A percentile compares a stretch with the other conserved stretches of the same genome.
Evolutionary conservation across 2,888 invertebrate species (phyloP).

Genomic region (Loripinus fragilis): DNA sequence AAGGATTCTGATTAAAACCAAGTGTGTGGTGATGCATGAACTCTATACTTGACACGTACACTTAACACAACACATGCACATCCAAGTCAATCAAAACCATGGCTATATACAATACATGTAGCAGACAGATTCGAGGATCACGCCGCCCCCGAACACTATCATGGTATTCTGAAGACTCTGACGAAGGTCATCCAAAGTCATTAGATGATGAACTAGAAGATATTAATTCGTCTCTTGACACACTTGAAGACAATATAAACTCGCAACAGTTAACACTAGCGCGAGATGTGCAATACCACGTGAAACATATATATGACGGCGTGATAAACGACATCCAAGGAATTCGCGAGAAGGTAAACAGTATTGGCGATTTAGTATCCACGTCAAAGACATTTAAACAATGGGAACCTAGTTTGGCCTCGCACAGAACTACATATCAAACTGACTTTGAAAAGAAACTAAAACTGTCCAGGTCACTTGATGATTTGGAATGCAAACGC

Average conservation of each 20-base stretch:
- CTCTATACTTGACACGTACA: too few relatives aligned
- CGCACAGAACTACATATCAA: background rate
- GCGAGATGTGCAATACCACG: conserved; percentile 50
- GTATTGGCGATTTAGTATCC: conserved; percentile 38
- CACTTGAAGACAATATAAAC: conserved; percentile 29
- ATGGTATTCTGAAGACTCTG: conserved; percentile 19
- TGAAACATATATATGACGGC: conserved; percentile 50
- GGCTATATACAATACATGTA: background rate
- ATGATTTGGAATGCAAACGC: background rate
- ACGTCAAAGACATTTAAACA: background rate
- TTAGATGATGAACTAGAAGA: conserved; percentile 43
- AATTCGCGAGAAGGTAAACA: conserved; percentile 46
- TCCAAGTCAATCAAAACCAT: background rate
- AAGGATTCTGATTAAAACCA: too few relatives aligned
- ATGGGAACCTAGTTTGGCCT: background rate
- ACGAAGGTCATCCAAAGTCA: background rate
- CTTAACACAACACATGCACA: too few relatives aligned
- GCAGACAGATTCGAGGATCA: background rate
- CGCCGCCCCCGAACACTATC: conserved; percentile 13
- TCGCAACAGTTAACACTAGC: conserved; percentile 46
- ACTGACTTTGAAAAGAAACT: background rate
- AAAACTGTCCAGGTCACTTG: background rate
- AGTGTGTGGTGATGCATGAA: too few relatives aligned
- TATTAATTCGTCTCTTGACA: conserved; percentile 44
- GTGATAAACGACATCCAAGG: conserved; percentile 49